Percentiles rank a stretch among this genome's conserved stretches.
Conservation (phyloP, 2,113 vertebrate species). For the Acanthochromis polyacanthus region DNA sequence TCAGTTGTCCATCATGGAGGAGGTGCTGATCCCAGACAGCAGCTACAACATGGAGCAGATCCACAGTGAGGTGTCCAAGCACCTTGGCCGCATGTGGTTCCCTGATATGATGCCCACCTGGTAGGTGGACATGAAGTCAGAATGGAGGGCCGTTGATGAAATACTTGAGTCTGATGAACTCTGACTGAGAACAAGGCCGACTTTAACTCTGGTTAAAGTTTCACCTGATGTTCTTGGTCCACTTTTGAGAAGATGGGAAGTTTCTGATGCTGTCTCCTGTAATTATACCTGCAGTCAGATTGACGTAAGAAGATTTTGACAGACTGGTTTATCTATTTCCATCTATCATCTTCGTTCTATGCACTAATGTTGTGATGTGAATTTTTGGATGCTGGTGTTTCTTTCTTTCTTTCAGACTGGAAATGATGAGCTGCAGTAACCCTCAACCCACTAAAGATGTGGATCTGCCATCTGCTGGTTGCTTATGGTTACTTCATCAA, state of each 20-base stretch:
- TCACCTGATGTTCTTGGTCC: background rate
- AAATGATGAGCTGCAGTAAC: background rate
- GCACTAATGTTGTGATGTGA: conserved; percentile 6
- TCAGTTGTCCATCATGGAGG: conserved; percentile 97
- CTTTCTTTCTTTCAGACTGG: background rate
- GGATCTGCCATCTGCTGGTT: conserved; percentile 41
- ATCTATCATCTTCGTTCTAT: conserved; percentile 1
- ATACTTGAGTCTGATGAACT: background rate
- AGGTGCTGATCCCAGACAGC: conserved; percentile 95
- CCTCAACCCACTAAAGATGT: background rate
- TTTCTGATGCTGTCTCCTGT: conserved; percentile 1
- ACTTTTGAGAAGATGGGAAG: background rate
- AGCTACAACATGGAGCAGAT: conserved; percentile 95
- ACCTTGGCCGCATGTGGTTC: conserved; percentile 95
- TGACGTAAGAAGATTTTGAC: no score
- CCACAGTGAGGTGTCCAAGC: conserved; percentile 96
- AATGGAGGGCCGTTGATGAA: background rate
- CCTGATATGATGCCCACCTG: conserved; percentile 98
- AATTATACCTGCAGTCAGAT: conserved; percentile 1
- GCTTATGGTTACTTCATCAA: background rate
- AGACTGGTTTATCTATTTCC: no score
- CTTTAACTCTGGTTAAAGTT: background rate
- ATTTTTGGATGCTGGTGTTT: background rate
- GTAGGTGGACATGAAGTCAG: conserved; percentile 73
- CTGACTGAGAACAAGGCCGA: background rate